Evolutionary conservation across 2,888 invertebrate species (phyloP), one percentile per base, ranked within the genome.

Genomic region (Noctua pronuba): DNA sequence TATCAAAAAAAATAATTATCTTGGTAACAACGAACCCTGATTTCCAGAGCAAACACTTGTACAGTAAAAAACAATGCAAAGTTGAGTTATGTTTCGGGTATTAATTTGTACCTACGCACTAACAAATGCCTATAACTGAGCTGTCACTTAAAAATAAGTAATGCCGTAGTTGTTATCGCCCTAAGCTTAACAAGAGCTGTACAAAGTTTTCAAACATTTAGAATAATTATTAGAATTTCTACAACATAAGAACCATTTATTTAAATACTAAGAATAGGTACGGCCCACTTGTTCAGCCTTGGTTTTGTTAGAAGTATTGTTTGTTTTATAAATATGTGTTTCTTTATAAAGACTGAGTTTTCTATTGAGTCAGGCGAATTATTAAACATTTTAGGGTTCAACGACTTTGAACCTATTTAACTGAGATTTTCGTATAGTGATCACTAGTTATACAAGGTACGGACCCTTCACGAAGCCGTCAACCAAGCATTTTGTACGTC

Each of bases 101-200:
- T 31, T 31, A 18, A 60, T 60, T 46, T 67, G 38, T 67, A n/a
- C n/a, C n/a, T n/a, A 24, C 41, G 31, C 52, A 18, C 6, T 1
- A 28, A 52, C 24, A 55, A 55, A 28, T 55, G 24, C 44, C 10
- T 46, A 21, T 52, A 46, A 65, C 41, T 28, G 58, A n/a, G 24
- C 31, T 66, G 79, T 66, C 65, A 70, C 71, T 79, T 79, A 79
- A 44, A 78, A 52, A 49, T 79, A 71, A 80, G 60, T 52, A 38
- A 79, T 52, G 60, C 16, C 21, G 13, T 24, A 18, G 35, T 65
- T 62, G 28, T 71, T 62, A 60, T 72, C 52, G 41, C 44, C n/a
- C 31, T 41, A 38, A 72, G 44, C 44, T 58, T 46, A 52, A 74
- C 68, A 67, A 68, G 16, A 71, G 55, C 49, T 5, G 8, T 64